phyloP scores from a whole-genome alignment of 1,140 invertebrate genomes.

The Solen grandis region DNA sequence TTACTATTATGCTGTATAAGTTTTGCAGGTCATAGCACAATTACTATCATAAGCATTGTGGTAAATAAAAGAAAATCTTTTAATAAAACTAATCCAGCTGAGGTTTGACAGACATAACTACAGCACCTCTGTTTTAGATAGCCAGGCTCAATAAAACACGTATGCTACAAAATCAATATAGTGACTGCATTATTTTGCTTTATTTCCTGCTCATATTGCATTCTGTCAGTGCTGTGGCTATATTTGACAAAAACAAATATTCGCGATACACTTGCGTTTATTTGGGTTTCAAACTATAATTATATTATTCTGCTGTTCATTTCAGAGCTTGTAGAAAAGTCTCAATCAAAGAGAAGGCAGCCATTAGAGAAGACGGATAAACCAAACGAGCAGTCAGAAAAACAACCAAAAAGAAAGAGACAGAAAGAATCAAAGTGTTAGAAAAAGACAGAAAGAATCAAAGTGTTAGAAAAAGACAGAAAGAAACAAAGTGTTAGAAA shows the following conservation, averaged over 20 bases:
- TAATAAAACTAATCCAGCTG: conserved; percentile 1
- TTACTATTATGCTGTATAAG: not conserved
- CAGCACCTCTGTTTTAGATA: not conserved
- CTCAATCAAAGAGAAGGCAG: not conserved
- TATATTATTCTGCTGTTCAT: conserved; percentile 10
- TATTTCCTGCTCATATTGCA: conserved; percentile 3
- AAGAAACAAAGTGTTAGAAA: too few relatives aligned
- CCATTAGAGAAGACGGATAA: not conserved
- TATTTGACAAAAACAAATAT: conserved; percentile 10
- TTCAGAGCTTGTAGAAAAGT: conserved; percentile 30
- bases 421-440: too few relatives aligned
- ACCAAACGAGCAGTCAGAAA: not conserved
- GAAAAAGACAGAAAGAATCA: too few relatives aligned
- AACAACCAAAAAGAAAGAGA: conserved; percentile 1
- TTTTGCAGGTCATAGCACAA: not conserved
- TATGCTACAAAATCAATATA: conserved; percentile 2
- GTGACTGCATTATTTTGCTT: not conserved
- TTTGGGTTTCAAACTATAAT: too few relatives aligned
- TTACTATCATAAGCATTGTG: conserved; percentile 10
- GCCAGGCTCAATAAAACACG: not conserved
- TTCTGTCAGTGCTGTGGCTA: not conserved
- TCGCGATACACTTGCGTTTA: not conserved
- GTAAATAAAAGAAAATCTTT: not conserved
- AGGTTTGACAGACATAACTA: conserved; percentile 1
- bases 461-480: too few relatives aligned